Base-by-base conservation (phyloP, 2,888 invertebrate species). In the Catocala nupta region DNA sequence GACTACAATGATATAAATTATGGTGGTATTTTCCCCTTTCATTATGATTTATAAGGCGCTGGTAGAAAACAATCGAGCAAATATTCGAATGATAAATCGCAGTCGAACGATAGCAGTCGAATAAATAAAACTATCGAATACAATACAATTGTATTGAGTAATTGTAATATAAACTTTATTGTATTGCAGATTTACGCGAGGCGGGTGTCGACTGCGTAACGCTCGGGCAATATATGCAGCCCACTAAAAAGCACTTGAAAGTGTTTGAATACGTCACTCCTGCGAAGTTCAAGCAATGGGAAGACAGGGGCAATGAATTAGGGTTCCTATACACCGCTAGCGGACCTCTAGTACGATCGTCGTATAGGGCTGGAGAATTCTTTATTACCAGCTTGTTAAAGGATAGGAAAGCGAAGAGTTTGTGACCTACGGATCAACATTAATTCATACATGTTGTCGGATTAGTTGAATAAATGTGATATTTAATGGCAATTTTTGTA, bases 141-240 rank as follows among this genome's bases (percentile, higher is more conserved):
- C 25, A 16, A 16, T 16, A 1, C 16, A 16, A 16, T 16, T 16
- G 16, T 16, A 16, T 16, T 1, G 2, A 16, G 16, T 2, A 16
- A 16, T 16, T 16, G 16, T 16, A 16, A 16, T 16, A 11, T 11
- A 12, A 9, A 9, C 10, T 25, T 49, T 9, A 49, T 33, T 33
- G 11, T 25, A 43, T 48, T 59, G 3, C 88, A 96, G 99, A 99
- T 93, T 94, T 99, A 52, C 95, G 97, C 60, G 90, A 92, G 34
- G 96, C 95, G 0, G 97, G 96, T 43, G 99, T 99, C 0, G 99
- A 99, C 90, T 99, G 99, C 86, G 90, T 99, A 0, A 99, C 99
- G 0, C 94, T 99, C 5, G 99, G 99, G 0, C 99, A 99, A 85
- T 99, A 99, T 91, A 99, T 99, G 99, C 99, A 99, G 88, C 99